phyloP scores from a whole-genome alignment of 2,888 invertebrate genomes.

The Caenorhabditis panamensis region DNA sequence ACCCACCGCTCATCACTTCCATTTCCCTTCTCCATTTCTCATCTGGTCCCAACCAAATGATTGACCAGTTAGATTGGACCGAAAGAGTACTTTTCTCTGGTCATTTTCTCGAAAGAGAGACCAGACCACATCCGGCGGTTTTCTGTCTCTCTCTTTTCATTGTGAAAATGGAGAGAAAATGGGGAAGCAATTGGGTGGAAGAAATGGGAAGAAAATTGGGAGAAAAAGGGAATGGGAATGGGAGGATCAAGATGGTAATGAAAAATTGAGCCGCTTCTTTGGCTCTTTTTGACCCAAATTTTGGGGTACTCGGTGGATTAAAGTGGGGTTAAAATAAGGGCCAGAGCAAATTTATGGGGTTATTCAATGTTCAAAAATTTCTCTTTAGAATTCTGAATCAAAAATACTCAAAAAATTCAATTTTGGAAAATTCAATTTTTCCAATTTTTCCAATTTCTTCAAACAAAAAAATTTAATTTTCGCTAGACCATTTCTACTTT shows the following conservation, averaged over 20 bases:
- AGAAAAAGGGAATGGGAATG: background rate
- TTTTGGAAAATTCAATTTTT: no score
- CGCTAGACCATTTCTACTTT: no score
- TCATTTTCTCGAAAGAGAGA: slow-evolving; percentile 1
- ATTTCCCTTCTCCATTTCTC: background rate
- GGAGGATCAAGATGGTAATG: background rate
- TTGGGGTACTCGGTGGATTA: no score
- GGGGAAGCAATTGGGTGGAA: slow-evolving; percentile 3
- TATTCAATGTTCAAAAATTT: no score
- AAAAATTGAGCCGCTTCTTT: background rate
- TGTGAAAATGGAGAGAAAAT: background rate
- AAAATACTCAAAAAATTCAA: no score
- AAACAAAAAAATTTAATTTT: no score
- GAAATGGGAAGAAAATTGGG: background rate
- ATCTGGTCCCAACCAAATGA: slow-evolving; percentile 10
- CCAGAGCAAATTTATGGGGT: no score
- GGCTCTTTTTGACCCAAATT: no score
- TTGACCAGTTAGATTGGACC: slow-evolving; percentile 21
- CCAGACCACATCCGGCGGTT: slow-evolving; percentile 4
- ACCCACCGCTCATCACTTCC: background rate
- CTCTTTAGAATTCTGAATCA: no score
- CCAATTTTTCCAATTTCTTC: no score
- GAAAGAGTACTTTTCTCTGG: background rate
- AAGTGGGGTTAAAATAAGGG: background rate
- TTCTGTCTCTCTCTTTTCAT: background rate